These are phyloP conservation scores for Lipotes vexillifer DNA, from an alignment of 2,113 vertebrate species.

Conservation along the genomic window DNA sequence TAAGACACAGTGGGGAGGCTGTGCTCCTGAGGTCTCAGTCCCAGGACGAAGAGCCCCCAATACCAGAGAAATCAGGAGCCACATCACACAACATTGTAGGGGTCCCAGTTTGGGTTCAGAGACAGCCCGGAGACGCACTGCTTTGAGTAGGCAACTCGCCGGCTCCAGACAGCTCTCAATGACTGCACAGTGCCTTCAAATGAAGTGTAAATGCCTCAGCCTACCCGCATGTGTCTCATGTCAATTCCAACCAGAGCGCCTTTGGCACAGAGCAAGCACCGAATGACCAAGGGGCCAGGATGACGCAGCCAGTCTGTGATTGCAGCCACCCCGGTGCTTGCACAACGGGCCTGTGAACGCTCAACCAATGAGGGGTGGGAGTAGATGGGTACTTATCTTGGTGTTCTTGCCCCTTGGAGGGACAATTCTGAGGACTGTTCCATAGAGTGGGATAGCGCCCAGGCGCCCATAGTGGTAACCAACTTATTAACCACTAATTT, in stretches of 20 bases:
- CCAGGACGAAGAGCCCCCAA: neutral
- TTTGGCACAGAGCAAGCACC: neutral
- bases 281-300: neutral
- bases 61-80: neutral
- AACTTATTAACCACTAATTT: neutral
- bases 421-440: neutral
- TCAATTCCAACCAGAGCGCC: neutral
- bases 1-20: neutral
- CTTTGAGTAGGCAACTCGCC: fast-evolving
- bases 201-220: neutral
- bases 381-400: neutral
- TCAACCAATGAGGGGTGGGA: neutral
- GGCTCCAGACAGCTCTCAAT: neutral
- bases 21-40: neutral
- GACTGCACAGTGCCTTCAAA: neutral
- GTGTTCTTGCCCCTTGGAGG: neutral
- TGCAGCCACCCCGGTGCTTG: neutral
- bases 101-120: neutral
- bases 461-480: neutral
- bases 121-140: neutral
- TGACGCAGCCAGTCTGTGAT: neutral
- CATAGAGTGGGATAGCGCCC: neutral
- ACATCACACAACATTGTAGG: neutral
- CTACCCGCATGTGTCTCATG: fast-evolving
- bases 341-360: neutral